A percentile compares a stretch with the other conserved stretches of the same genome.
These are phyloP conservation scores for Cephus pygmeus DNA, from an alignment of 2,888 invertebrate genomes.

Conservation along the genomic window DNA sequence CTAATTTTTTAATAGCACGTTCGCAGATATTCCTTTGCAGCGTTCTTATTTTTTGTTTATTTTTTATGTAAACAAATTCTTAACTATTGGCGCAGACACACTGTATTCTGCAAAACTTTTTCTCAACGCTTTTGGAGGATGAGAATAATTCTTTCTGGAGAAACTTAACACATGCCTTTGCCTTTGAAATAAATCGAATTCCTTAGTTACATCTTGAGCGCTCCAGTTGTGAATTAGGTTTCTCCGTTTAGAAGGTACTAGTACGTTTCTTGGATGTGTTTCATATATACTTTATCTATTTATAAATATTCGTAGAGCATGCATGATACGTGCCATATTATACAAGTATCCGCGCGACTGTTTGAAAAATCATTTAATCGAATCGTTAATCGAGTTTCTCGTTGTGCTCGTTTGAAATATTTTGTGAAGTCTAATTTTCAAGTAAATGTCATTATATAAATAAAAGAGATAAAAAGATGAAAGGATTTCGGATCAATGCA, in stretches of 20 bases:
- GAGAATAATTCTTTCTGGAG: neutral
- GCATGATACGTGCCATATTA: neutral
- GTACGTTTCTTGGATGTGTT: neutral
- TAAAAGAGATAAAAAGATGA: neutral
- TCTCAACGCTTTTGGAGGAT: neutral
- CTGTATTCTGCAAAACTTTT: constrained; percentile 7
- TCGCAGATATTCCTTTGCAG: constrained; percentile 13
- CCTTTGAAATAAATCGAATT: neutral
- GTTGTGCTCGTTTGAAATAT: neutral
- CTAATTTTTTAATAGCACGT: constrained; percentile 23
- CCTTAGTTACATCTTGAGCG: neutral
- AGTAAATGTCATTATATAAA: neutral
- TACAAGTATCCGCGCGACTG: neutral
- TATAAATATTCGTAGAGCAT: neutral
- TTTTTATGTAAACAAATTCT: constrained; percentile 12
- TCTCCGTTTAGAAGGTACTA: neutral
- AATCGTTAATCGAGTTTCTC: neutral
- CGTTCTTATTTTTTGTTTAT: constrained; percentile 7
- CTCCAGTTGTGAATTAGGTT: neutral
- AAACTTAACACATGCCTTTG: neutral
- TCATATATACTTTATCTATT: neutral
- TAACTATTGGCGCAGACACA: constrained; percentile 6
- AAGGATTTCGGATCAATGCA: constrained; percentile 30
- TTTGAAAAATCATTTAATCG: neutral
- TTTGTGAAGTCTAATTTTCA: neutral